phyloP scores from a whole-genome alignment of 2,888 invertebrate species.

The Paralinhomoeus sp. region DNA sequence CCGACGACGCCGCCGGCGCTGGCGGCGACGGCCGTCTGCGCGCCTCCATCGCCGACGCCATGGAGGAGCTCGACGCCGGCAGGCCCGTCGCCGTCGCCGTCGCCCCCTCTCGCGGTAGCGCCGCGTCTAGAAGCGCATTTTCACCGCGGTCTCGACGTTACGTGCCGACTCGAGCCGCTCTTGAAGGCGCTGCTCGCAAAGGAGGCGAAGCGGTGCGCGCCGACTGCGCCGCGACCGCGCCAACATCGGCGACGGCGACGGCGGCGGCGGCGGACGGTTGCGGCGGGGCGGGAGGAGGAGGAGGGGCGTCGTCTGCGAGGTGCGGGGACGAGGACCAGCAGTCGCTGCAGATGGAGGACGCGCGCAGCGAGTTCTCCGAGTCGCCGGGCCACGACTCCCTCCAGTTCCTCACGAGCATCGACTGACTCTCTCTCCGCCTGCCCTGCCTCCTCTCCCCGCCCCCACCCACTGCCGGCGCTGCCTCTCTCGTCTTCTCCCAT shows the following conservation, averaged over 20 bases:
- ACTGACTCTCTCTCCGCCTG: too few relatives aligned
- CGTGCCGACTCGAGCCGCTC: background rate
- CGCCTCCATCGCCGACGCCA: conserved; percentile 13
- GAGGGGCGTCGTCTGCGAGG: background rate
- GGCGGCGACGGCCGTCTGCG: conserved; percentile 5
- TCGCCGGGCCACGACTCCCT: background rate
- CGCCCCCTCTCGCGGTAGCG: background rate
- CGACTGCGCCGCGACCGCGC: background rate
- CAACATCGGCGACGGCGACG: background rate
- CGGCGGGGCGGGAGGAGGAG: background rate
- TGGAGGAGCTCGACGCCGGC: conserved; percentile 7
- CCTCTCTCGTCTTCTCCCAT: too few relatives aligned
- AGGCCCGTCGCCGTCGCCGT: background rate
- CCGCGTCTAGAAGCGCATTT: background rate
- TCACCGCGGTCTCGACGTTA: background rate
- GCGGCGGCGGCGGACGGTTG: background rate
- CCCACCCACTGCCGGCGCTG: too few relatives aligned
- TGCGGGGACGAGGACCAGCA: background rate
- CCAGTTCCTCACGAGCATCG: too few relatives aligned
- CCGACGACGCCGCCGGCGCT: conserved; percentile 6
- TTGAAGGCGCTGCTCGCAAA: background rate
- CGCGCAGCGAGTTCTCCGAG: background rate
- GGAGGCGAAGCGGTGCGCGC: too few relatives aligned
- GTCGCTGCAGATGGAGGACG: conserved; percentile 1
- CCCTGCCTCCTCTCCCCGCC: too few relatives aligned